Conservation (phyloP, 2,888 invertebrate species). For the Hyposoter dolosus region DNA sequence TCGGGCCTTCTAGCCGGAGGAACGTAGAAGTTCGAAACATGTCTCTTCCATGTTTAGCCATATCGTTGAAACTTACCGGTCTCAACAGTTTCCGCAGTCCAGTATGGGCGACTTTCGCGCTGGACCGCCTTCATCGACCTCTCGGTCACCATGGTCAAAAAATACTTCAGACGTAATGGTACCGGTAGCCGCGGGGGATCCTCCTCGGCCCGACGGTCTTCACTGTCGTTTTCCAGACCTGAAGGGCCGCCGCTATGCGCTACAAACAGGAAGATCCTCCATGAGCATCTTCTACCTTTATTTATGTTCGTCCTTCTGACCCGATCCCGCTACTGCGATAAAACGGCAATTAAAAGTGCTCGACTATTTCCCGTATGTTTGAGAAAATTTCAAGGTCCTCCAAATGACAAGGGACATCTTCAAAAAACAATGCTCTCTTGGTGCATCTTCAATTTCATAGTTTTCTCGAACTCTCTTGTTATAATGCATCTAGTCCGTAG, state of each 20-base stretch:
- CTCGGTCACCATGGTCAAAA: slow-evolving; percentile 41
- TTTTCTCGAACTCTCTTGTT: slow-evolving; percentile 15
- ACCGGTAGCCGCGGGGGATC: slow-evolving; percentile 76
- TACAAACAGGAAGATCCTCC: slow-evolving; percentile 41
- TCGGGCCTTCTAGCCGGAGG: slow-evolving; percentile 27
- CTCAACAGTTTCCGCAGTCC: slow-evolving; percentile 36
- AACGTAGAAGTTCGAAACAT: slow-evolving; percentile 14
- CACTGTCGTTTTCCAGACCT: slow-evolving; percentile 46
- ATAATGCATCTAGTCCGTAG: slow-evolving; percentile 19
- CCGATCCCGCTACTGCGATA: slow-evolving; percentile 74
- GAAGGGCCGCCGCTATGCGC: slow-evolving; percentile 52
- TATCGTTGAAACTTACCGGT: slow-evolving; percentile 41
- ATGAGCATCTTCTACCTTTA: slow-evolving; percentile 68
- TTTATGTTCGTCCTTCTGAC: slow-evolving; percentile 70
- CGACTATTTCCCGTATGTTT: slow-evolving; percentile 64
- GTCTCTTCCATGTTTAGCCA: slow-evolving; percentile 36
- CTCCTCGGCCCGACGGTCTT: slow-evolving; percentile 52
- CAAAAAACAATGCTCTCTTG: slow-evolving; percentile 25
- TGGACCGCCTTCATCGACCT: slow-evolving; percentile 55
- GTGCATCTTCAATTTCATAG: slow-evolving; percentile 32
- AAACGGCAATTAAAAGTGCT: slow-evolving; percentile 73
- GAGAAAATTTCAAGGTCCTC: slow-evolving; percentile 30
- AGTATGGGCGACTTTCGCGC: slow-evolving; percentile 46
- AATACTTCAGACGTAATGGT: slow-evolving; percentile 70
- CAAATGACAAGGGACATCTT: slow-evolving; percentile 18